phyloP scores from a whole-genome alignment of 2,888 invertebrate genomes.

The Noctua fimbriata region DNA sequence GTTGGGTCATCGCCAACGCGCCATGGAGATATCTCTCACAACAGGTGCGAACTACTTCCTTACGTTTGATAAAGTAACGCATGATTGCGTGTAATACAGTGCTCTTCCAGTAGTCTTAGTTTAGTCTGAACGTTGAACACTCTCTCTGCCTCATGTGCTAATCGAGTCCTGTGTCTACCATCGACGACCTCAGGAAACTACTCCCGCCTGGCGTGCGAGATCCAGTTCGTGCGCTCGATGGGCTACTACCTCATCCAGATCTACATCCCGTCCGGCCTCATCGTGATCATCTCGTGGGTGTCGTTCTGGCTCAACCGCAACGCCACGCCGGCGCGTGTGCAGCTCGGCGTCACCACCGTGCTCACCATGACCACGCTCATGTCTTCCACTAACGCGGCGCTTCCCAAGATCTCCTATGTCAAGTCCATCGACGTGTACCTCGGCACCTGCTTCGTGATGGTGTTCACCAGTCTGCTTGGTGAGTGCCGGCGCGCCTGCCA shows the following conservation, averaged over 20 bases:
- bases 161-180: slow-evolving; percentile 25
- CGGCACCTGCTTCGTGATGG: slow-evolving; percentile 99
- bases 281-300: slow-evolving; percentile 98
- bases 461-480: slow-evolving; percentile 98
- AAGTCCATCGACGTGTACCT: slow-evolving; percentile 98
- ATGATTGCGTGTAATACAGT: slow-evolving; percentile 4
- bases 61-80: slow-evolving; percentile 22
- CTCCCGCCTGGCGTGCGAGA: slow-evolving; percentile 97
- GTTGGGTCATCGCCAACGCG: slow-evolving; percentile 97
- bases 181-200: slow-evolving; percentile 93
- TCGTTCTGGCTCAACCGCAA: slow-evolving; percentile 98
- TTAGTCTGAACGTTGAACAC: neutral
- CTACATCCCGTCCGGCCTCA: slow-evolving; percentile 98
- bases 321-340: slow-evolving; percentile 97
- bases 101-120: slow-evolving; percentile 19
- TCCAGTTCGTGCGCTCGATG: slow-evolving; percentile 98
- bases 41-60: slow-evolving; percentile 92
- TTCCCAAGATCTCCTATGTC: slow-evolving; percentile 99
- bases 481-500: slow-evolving; percentile 70
- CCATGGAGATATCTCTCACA: slow-evolving; percentile 97
- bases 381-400: slow-evolving; percentile 97
- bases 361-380: slow-evolving; percentile 98
- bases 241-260: slow-evolving; percentile 99
- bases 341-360: slow-evolving; percentile 97
- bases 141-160: neutral